Base-by-base conservation (phyloP, 2,888 invertebrate species). In the Platycnemis pennipes region DNA sequence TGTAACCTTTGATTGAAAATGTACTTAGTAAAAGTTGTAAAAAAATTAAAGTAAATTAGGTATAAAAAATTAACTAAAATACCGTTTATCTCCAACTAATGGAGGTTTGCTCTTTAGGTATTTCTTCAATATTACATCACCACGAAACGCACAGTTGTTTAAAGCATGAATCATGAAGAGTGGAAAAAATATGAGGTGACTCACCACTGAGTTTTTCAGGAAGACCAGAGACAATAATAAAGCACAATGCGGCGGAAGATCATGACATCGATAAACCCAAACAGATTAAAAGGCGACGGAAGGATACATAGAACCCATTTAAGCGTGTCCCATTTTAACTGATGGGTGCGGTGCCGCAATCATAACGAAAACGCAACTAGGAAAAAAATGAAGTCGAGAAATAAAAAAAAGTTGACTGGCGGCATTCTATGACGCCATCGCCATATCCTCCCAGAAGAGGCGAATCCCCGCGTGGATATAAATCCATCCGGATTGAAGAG, bases 351-450 rank as follows among this genome's bases (percentile, higher is more conserved):
- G 77, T 77, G 77, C 77, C 11, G 37, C 77, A 37, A 77, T 77
- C 31, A 77, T 77, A n/a, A n/a, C 87, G n/a, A 87, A 87, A 87
- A 87, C 26, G 5, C 42, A 46, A 45, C 22, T 16, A 46, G 45
- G 77, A 87, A 87, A 87, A 87, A 87, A n/a, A n/a, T n/a, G n/a
- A n/a, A 86, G 16, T 63, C 16, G 44, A 44, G 87, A 46, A 77
- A 16, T 45, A 46, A 46, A 46, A 87, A 87, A n/a, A 45, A 19
- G 46, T 31, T 37, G 77, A 77, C 77, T 77, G 77, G 77, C 1
- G 77, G 87, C 45, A 46, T 87, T 46, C 87, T 26, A 46, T 87
- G 87, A 46, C 46, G 46, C 13, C 87, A 46, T 44, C 44, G 46
- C 87, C 46, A 87, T 46, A 45, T 46, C 46, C 46, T 44, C 87